Evolutionary conservation across 2,888 invertebrate genomes (phyloP).

Genomic region (Drosophila borborema): DNA sequence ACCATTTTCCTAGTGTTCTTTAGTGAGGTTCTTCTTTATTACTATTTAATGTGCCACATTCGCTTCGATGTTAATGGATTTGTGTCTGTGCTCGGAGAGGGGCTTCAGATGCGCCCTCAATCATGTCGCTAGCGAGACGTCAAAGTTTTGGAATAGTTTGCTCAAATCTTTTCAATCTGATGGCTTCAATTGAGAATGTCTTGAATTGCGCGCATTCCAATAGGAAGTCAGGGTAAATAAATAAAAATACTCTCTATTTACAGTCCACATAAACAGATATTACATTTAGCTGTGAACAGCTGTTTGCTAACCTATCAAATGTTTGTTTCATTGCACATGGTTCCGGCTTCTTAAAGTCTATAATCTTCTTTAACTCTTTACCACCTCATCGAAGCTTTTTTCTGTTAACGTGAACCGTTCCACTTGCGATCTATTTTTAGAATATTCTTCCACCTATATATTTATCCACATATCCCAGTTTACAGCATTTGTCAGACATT

Average conservation of each 20-base stretch:
- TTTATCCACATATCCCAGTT: neutral
- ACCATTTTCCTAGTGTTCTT: constrained; percentile 2
- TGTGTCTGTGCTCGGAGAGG: constrained; percentile 31
- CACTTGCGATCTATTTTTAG: neutral
- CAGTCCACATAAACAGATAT: constrained; percentile 3
- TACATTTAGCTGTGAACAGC: neutral
- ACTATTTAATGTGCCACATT: constrained; percentile 63
- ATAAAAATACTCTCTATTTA: constrained; percentile 23
- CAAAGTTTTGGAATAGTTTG: constrained; percentile 29
- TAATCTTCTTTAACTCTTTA: too few species aligned
- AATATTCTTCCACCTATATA: neutral
- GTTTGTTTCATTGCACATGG: neutral
- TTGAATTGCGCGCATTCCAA: constrained; percentile 38
- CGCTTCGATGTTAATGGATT: constrained; percentile 59
- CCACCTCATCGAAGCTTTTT: too few species aligned
- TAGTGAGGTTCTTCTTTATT: constrained; percentile 45
- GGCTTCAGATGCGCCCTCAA: constrained; percentile 36
- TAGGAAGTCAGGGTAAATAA: constrained; percentile 11
- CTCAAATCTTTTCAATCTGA: constrained; percentile 37
- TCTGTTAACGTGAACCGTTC: neutral
- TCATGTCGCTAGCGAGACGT: constrained; percentile 52
- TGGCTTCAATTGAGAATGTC: constrained; percentile 45
- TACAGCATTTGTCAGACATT: neutral
- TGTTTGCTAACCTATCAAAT: neutral
- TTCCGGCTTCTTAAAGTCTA: too few species aligned